Conservation (phyloP, 2,888 invertebrate genomes). For the Ommatoiulus sabulosus region DNA sequence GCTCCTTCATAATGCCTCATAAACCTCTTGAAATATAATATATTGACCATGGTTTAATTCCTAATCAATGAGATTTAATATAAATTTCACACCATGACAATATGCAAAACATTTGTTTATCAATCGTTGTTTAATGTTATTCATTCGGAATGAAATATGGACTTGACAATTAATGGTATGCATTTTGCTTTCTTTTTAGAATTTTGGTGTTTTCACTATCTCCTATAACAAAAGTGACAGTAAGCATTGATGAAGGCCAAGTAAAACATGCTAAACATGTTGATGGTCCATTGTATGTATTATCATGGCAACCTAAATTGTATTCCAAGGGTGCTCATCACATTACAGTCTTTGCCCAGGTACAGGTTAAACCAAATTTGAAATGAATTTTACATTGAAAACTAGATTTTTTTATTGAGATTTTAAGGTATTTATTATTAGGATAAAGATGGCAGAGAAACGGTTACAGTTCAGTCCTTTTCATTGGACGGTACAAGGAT, state of each 20-base stretch:
- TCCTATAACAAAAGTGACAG: constrained; percentile 74
- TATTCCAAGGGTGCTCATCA: constrained; percentile 78
- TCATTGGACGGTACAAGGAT: constrained; percentile 79
- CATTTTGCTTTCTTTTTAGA: constrained; percentile 69
- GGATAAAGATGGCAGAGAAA: constrained; percentile 65
- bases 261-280: constrained; percentile 76
- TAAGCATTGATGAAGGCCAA: constrained; percentile 75
- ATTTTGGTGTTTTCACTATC: constrained; percentile 82
- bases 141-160: not conserved
- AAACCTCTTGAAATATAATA: too few relatives aligned
- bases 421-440: constrained; percentile 64
- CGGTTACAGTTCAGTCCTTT: constrained; percentile 77
- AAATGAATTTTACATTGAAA: not conserved
- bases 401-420: not conserved
- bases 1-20: too few relatives aligned
- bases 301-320: constrained; percentile 78
- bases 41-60: too few relatives aligned
- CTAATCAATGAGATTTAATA: too few relatives aligned
- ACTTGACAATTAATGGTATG: too few relatives aligned
- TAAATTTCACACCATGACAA: too few relatives aligned
- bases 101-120: too few relatives aligned
- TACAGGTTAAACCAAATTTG: constrained; percentile 55
- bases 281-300: constrained; percentile 79
- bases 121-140: not conserved
- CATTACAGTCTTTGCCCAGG: constrained; percentile 67